These are phyloP conservation scores for Melieria crassipennis DNA, from an alignment of 2,888 invertebrate species.

Conservation along the genomic window DNA sequence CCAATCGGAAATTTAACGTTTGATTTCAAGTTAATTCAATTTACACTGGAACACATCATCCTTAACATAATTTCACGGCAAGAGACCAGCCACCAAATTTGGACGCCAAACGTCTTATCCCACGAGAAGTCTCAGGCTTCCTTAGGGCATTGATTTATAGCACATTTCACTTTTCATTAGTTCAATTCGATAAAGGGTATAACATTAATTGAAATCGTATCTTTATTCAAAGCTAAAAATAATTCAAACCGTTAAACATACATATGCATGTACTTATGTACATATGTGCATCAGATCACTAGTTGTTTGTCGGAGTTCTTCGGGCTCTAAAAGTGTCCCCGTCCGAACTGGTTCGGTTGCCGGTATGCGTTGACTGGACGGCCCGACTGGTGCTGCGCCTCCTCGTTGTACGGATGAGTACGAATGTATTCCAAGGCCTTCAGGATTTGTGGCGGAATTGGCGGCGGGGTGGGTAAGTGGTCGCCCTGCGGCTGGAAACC, in stretches of 20 bases:
- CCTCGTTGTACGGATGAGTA: slow-evolving; percentile 52
- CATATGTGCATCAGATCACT: not conserved
- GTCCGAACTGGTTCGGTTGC: slow-evolving; percentile 14
- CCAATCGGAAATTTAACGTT: too few species aligned
- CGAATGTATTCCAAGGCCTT: slow-evolving; percentile 56
- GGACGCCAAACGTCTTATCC: too few species aligned
- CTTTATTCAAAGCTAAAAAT: too few species aligned
- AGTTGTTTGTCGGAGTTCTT: not conserved
- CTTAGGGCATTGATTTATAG: too few species aligned
- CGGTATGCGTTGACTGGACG: not conserved
- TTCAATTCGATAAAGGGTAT: too few species aligned
- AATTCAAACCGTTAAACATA: not conserved
- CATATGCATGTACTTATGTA: not conserved
- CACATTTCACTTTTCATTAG: too few species aligned
- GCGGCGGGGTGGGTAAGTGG: slow-evolving; percentile 59
- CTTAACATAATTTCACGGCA: too few species aligned
- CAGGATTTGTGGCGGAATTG: slow-evolving; percentile 56
- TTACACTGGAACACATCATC: too few species aligned
- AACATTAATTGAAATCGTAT: too few species aligned
- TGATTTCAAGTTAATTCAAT: too few species aligned
- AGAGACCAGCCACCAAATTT: too few species aligned
- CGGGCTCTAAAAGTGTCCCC: slow-evolving; percentile 7
- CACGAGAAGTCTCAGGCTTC: too few species aligned
- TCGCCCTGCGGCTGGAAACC: slow-evolving; percentile 58
- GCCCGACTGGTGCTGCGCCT: not conserved